Conservation (phyloP, 35 echinoderm and acorn worm species). For the Amphiura filiformis region DNA sequence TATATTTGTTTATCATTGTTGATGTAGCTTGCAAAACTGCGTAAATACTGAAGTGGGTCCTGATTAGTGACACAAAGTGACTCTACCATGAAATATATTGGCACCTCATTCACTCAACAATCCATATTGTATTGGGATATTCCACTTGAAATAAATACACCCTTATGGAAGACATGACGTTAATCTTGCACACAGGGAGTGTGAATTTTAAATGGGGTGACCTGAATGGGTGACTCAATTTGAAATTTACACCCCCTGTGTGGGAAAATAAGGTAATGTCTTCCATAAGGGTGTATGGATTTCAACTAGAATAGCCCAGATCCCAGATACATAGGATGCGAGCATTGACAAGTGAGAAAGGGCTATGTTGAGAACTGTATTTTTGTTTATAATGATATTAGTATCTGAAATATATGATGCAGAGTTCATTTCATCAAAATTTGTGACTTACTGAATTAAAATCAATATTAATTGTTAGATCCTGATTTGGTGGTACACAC, state of each 20-base stretch:
- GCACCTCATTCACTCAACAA: neutral
- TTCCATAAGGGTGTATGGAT: too few relatives aligned
- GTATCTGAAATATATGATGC: neutral
- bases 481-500: neutral
- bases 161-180: too few relatives aligned
- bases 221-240: too few relatives aligned
- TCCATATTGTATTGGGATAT: too few relatives aligned
- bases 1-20: neutral
- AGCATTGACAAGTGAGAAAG: neutral
- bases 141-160: too few relatives aligned
- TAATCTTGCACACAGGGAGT: too few relatives aligned
- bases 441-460: neutral
- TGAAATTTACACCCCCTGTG: too few relatives aligned
- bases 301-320: too few relatives aligned
- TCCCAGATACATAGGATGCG: neutral
- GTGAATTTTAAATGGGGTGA: too few relatives aligned
- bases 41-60: neutral
- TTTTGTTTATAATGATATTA: neutral
- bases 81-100: neutral
- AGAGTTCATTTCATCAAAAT: neutral
- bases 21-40: neutral
- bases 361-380: neutral
- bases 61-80: neutral
- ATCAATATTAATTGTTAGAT: neutral
- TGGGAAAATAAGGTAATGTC: too few relatives aligned